Evolutionary conservation across 2,113 vertebrate genomes (phyloP).

Genomic region (Alosa alosa): DNA sequence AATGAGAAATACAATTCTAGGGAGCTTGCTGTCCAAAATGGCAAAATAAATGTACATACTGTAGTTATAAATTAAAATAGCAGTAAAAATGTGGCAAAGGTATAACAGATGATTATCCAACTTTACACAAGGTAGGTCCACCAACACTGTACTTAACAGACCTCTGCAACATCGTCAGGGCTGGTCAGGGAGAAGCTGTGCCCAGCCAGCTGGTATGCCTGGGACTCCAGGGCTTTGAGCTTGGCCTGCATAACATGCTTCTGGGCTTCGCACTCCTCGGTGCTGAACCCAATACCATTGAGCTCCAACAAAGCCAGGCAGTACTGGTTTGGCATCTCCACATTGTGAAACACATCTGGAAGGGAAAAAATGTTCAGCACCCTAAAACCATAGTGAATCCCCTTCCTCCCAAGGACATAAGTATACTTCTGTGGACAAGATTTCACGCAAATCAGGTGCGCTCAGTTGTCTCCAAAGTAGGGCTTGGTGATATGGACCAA

Average conservation of each 20-base stretch:
- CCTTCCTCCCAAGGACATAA: background rate
- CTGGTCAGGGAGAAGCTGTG: conserved; percentile 92
- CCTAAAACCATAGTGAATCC: background rate
- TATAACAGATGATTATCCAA: too few species aligned
- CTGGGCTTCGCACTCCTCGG: conserved; percentile 83
- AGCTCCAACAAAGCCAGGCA: conserved; percentile 91
- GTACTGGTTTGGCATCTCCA: conserved; percentile 93
- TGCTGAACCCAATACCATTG: conserved; percentile 94
- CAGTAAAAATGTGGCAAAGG: too few species aligned
- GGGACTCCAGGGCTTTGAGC: conserved; percentile 79
- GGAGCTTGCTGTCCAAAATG: background rate
- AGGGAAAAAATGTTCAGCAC: background rate
- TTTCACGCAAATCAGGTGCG: too few species aligned
- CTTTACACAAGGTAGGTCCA: background rate
- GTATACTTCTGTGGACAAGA: background rate
- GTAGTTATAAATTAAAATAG: background rate
- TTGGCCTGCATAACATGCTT: conserved; percentile 93
- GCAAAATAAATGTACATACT: too few species aligned
- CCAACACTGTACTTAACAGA: conserved; percentile 45
- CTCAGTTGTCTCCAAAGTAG: too few species aligned
- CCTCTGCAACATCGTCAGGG: conserved; percentile 89
- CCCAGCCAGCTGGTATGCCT: conserved; percentile 85
- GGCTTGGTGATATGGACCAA: too few species aligned
- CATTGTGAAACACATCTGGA: conserved; percentile 78
- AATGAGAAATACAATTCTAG: background rate